Percentiles rank a stretch among this genome's conserved stretches.
Evolutionary conservation across 2,797 vertebrate species (phyloP).

Genomic region (Premnoplex brunnescens): DNA sequence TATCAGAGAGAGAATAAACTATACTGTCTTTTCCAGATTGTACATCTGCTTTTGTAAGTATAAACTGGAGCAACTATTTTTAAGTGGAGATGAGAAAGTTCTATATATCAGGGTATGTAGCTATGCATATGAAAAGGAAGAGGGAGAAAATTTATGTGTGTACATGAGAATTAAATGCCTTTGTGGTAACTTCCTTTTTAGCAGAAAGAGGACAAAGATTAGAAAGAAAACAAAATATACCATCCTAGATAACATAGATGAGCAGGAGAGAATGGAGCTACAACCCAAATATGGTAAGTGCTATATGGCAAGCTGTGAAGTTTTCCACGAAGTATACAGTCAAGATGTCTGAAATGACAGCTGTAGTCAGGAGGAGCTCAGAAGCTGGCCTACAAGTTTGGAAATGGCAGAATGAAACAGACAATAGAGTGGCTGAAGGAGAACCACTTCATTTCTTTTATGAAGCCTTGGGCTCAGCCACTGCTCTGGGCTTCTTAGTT

Average conservation of each 20-base stretch:
- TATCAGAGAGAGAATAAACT: background rate
- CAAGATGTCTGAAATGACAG: background rate
- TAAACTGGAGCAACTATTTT: background rate
- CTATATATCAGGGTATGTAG: background rate
- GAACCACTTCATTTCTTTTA: background rate
- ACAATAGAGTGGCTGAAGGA: background rate
- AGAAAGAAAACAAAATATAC: slow-evolving; percentile 91
- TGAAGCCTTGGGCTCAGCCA: background rate
- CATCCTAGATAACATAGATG: slow-evolving; percentile 91
- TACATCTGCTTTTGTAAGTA: background rate
- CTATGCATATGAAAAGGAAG: background rate
- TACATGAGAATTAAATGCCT: background rate
- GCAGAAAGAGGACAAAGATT: slow-evolving; percentile 84
- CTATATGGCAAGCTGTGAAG: background rate
- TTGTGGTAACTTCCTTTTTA: slow-evolving; percentile 52
- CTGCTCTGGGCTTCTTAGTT: background rate
- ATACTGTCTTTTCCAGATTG: background rate
- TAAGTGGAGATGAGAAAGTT: background rate
- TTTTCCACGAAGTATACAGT: background rate
- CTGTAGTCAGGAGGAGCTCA: background rate
- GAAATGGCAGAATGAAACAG: background rate
- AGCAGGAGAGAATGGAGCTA: slow-evolving; percentile 91
- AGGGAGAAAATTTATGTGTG: background rate
- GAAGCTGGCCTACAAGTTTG: background rate
- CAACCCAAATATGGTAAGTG: slow-evolving; percentile 86